Evolutionary conservation across 2,113 vertebrate species (phyloP).

Genomic region (Cynopterus brachyotis): DNA sequence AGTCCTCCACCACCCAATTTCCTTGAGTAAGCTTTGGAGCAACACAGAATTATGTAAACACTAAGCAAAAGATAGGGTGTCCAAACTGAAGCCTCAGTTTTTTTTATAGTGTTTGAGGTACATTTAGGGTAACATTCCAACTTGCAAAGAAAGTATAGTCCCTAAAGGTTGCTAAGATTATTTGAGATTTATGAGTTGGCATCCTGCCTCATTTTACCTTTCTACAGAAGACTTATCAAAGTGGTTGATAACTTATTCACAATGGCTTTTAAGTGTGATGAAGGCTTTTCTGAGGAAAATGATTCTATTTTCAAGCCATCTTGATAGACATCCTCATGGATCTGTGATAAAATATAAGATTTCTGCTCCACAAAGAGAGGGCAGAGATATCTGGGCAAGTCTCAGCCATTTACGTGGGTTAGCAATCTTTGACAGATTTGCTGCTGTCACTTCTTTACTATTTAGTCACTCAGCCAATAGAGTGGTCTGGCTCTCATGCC

Average conservation of each 20-base stretch:
- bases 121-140: slow-evolving; percentile 19
- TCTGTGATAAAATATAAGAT: neutral
- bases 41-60: neutral
- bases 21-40: neutral
- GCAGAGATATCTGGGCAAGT: neutral
- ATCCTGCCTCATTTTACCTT: neutral
- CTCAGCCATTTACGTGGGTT: neutral
- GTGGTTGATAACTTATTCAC: slow-evolving; percentile 14
- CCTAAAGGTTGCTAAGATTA: neutral
- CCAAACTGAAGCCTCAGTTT: neutral
- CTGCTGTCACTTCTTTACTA: neutral
- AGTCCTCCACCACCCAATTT: neutral
- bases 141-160: neutral
- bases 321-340: neutral
- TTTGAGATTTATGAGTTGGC: neutral
- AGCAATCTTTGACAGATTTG: neutral
- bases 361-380: neutral
- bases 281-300: slow-evolving; percentile 33
- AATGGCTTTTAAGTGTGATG: slow-evolving; percentile 25
- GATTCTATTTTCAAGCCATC: neutral
- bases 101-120: neutral
- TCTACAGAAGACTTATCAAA: neutral
- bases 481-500: neutral
- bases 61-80: neutral
- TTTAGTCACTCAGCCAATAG: neutral